Evolutionary conservation across 2,888 invertebrate genomes (phyloP), one percentile per base, ranked within the genome.

Genomic region (Orthonychiurus folsomi): DNA sequence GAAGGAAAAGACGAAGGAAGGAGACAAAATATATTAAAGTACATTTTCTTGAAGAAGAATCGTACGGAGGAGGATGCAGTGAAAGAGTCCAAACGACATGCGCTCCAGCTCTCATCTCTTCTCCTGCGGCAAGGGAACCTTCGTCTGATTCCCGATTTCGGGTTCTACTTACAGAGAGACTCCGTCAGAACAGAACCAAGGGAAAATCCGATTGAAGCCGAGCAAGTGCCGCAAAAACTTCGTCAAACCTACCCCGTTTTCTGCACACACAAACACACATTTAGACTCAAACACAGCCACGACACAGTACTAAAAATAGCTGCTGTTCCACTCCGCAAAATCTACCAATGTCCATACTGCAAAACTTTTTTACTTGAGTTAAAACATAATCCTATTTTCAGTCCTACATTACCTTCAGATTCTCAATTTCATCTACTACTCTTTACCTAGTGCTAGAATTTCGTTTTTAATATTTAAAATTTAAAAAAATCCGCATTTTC

Each of bases 281-380:
- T 68, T 70, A 69, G 60, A 66, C 61, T 66, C 68, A 66, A 63
- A 65, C 68, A 66, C 65, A 66, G 67, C 68, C 56, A 66, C 67
- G 66, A 66, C 67, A 70, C 69, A 66, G 61, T 68, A 68, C 70
- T 71, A 72, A 72, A 72, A 71, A 72, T 72, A 72, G 67, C 69
- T 66, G 63, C 60, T 63, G 66, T 53, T 56, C 66, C 69, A 69
- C 67, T 68, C 65, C 67, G 67, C 66, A 64, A 63, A 62, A 63
- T 64, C 50, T 64, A 25, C 50, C 21, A 12, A 21, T 9, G 21
- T 24, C 25, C 55, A 20, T 55, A 52, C 52, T 55, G 55, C 24
- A 23, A 20, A 23, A n/a, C 12, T 55, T 55, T 24, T 55, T 12
- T 23, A 24, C 37, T 37, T 37, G 15, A 37, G 9, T 37, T 9